A percentile compares a stretch with the other conserved stretches of the same genome.
Evolutionary conservation across 2,797 vertebrate species (phyloP).

Genomic region (Stomatorhinus walkeri): DNA sequence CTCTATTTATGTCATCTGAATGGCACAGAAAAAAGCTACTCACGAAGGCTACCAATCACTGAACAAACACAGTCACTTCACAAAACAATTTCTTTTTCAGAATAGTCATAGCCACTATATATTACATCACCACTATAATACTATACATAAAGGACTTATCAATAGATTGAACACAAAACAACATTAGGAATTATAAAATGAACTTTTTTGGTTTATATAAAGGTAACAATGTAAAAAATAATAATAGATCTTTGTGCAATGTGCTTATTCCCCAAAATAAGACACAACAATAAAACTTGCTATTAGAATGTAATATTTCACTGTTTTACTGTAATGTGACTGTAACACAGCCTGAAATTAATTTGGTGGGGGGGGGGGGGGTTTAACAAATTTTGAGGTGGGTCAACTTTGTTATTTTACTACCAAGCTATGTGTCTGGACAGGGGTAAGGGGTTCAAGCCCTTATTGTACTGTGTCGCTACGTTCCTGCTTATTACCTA

Average conservation of each 20-base stretch:
- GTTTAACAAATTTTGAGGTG: not conserved
- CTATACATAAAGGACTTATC: conserved; percentile 32
- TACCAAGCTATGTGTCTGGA: not conserved
- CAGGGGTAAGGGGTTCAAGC: not conserved
- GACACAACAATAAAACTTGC: not conserved
- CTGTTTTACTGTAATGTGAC: not conserved
- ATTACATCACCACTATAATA: conserved; percentile 24
- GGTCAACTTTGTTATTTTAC: not conserved
- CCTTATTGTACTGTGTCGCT: not conserved
- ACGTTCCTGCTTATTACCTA: not conserved
- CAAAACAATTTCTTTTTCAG: not conserved
- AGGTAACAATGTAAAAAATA: conserved; percentile 41
- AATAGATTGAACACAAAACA: conserved; percentile 17
- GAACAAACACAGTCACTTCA: not conserved
- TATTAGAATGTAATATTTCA: not conserved
- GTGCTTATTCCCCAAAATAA: not conserved
- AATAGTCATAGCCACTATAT: not conserved
- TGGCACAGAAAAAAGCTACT: not conserved
- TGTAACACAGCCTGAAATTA: not conserved
- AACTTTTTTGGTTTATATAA: conserved; percentile 40
- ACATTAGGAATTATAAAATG: conserved; percentile 28
- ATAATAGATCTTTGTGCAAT: not conserved
- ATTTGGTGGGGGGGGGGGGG: not conserved
- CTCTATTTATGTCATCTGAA: not conserved
- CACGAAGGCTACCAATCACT: not conserved